Percentiles rank a stretch among this genome's conserved stretches.
Evolutionary conservation across 1,140 invertebrate genomes (phyloP).

Genomic region (Brachionus calyciflorus): DNA sequence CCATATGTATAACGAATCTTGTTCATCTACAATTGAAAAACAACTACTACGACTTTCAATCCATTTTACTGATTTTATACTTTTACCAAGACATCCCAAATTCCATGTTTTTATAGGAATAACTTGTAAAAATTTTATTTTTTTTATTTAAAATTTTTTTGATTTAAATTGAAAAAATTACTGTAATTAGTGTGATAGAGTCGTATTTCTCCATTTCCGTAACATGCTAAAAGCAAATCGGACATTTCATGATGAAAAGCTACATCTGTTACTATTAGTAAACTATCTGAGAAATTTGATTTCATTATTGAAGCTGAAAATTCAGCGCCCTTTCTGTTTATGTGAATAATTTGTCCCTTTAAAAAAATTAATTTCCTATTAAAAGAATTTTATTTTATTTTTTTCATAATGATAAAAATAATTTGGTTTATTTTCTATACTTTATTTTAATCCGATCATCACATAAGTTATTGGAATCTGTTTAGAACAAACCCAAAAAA

Average conservation of each 20-base stretch:
- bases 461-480: no score
- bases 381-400: no score
- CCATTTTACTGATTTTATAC: conserved; percentile 39
- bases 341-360: conserved; percentile 43
- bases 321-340: conserved; percentile 32
- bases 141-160: background rate
- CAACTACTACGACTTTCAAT: conserved; percentile 25
- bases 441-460: no score
- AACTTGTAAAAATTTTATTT: background rate
- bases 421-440: no score
- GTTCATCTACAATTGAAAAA: conserved; percentile 29
- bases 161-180: background rate
- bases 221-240: conserved; percentile 25
- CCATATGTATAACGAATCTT: conserved; percentile 26
- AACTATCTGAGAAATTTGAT: conserved; percentile 19
- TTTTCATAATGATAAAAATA: no score
- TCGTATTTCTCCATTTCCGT: conserved; percentile 42
- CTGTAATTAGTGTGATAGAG: conserved; percentile 40
- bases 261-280: conserved; percentile 33
- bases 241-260: conserved; percentile 40
- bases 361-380: background rate
- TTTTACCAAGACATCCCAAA: conserved; percentile 10
- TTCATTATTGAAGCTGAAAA: conserved; percentile 18
- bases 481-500: no score
- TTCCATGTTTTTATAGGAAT: conserved; percentile 27